These are phyloP conservation scores for Parapsyche elsis DNA, from an alignment of 1,140 invertebrate genomes.

Conservation along the genomic window DNA sequence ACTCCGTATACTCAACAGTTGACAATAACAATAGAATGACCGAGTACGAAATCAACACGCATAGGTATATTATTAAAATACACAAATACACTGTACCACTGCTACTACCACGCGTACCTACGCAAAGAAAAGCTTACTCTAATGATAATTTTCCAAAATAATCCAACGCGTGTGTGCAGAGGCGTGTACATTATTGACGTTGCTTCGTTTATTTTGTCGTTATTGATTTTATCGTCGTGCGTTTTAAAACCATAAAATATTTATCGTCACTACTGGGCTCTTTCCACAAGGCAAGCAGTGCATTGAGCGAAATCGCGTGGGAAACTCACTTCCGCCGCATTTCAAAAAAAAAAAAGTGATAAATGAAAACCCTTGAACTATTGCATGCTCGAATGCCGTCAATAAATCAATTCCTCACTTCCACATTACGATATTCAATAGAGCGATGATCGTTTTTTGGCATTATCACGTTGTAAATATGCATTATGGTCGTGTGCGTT, in stretches of 20 bases:
- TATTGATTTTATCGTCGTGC: constrained; percentile 9
- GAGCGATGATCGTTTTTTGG: background rate
- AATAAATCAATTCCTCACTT: constrained; percentile 12
- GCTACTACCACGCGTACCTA: too few relatives aligned
- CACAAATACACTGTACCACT: too few relatives aligned
- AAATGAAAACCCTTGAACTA: constrained; percentile 22
- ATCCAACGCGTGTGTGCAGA: background rate
- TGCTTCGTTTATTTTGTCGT: constrained; percentile 3
- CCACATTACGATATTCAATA: background rate
- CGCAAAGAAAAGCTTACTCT: too few relatives aligned
- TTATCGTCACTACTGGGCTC: constrained; percentile 29
- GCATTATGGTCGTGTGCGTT: background rate
- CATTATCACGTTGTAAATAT: background rate
- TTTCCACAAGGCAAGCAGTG: background rate
- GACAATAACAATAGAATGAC: constrained; percentile 4
- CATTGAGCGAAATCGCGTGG: constrained; percentile 53
- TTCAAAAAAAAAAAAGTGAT: background rate
- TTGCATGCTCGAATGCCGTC: background rate
- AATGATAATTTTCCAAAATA: too few relatives aligned
- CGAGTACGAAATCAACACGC: background rate
- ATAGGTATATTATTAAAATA: background rate
- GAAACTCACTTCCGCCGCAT: constrained; percentile 51
- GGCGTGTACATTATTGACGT: constrained; percentile 3
- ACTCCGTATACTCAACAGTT: background rate
- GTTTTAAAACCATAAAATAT: constrained; percentile 18